Conservation (phyloP, 2,888 invertebrate genomes). For the Chorisops tibialis region DNA sequence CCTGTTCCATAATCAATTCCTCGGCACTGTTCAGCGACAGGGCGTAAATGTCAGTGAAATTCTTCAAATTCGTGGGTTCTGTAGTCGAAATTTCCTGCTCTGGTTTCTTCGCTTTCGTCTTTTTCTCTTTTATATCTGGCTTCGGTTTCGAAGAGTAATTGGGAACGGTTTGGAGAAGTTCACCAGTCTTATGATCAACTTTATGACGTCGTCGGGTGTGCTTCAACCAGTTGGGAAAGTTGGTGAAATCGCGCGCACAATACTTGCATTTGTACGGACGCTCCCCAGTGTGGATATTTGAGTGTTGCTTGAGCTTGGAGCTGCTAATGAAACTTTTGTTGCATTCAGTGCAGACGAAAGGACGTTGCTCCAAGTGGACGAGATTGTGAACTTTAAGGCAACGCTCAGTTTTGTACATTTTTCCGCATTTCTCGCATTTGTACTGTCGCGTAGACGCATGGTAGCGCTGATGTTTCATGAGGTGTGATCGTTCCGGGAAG, state of each 20-base stretch:
- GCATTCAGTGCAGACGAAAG: conserved; percentile 57
- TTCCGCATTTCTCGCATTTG: conserved; percentile 51
- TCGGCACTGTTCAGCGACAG: conserved; percentile 49
- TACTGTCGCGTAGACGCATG: conserved; percentile 50
- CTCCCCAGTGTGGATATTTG: conserved; percentile 59
- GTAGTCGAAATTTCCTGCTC: background rate
- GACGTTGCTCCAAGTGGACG: conserved; percentile 56
- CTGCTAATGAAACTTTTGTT: conserved; percentile 59
- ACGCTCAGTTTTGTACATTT: conserved; percentile 57
- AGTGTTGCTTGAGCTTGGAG: conserved; percentile 59
- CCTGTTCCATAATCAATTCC: conserved; percentile 51
- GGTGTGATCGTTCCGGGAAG: conserved; percentile 51
- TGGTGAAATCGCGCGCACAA: conserved; percentile 59
- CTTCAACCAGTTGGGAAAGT: conserved; percentile 61
- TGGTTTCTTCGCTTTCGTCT: conserved; percentile 40
- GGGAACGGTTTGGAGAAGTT: conserved; percentile 49
- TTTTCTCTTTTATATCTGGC: conserved; percentile 33
- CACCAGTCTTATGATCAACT: conserved; percentile 52
- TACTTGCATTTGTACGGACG: conserved; percentile 59
- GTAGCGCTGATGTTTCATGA: conserved; percentile 51
- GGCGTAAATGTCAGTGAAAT: conserved; percentile 45
- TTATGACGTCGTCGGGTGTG: conserved; percentile 59
- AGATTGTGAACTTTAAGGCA: conserved; percentile 58
- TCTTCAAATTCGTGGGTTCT: conserved; percentile 30
- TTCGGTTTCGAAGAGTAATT: conserved; percentile 45